Conservation (phyloP, 2,113 vertebrate genomes). For the Gambusia affinis region DNA sequence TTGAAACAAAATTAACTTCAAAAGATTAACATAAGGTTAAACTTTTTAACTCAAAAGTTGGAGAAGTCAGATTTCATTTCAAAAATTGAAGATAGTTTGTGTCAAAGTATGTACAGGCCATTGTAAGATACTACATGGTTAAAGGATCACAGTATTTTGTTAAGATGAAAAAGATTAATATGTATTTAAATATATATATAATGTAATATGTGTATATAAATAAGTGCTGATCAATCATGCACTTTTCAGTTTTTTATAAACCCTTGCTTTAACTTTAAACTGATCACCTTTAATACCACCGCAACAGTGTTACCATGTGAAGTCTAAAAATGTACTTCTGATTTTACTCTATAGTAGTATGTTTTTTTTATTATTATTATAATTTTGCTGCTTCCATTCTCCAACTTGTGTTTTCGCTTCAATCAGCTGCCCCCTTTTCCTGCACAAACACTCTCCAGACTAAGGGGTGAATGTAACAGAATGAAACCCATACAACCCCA, state of each 20-base stretch:
- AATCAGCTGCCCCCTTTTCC: constrained; percentile 40
- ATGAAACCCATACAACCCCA: constrained; percentile 71
- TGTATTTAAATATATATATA: too few species aligned
- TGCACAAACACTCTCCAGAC: constrained; percentile 40
- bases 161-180: too few species aligned
- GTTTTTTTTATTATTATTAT: not conserved
- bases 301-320: not conserved
- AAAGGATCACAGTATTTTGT: not conserved
- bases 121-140: not conserved
- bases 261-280: too few species aligned
- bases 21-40: too few species aligned
- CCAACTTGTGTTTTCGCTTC: constrained; percentile 56
- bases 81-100: not conserved
- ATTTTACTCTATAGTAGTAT: not conserved
- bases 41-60: not conserved
- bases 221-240: too few species aligned
- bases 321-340: not conserved
- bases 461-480: constrained; percentile 69
- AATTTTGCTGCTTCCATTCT: not conserved
- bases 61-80: constrained; percentile 15
- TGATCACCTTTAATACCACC: too few species aligned
- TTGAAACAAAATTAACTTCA: not conserved
- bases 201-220: too few species aligned
- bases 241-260: too few species aligned
- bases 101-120: not conserved